Evolutionary conservation across 2,888 invertebrate species (phyloP).

Genomic region (Neria commutata): DNA sequence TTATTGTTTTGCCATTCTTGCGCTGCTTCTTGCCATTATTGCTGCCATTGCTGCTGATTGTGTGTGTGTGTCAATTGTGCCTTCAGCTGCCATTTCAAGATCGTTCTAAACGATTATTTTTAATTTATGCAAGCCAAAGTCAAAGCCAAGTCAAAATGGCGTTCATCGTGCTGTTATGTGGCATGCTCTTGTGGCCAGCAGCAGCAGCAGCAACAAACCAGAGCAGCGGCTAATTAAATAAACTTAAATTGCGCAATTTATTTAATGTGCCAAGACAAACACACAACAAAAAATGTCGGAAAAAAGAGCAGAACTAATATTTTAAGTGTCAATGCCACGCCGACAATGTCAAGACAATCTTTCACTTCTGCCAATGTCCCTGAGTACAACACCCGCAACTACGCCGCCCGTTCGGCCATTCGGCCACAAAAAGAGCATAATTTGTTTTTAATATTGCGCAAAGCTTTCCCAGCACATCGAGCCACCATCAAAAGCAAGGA

Average conservation of each 20-base stretch:
- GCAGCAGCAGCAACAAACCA: background rate
- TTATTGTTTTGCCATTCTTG: background rate
- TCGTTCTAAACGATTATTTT: slow-evolving; percentile 1
- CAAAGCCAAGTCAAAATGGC: too few relatives aligned
- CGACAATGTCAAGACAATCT: too few relatives aligned
- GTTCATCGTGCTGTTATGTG: background rate
- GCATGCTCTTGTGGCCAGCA: background rate
- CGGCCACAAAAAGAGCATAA: background rate
- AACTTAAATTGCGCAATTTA: background rate
- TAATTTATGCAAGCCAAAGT: background rate
- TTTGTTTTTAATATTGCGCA: too few relatives aligned
- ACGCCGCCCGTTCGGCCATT: too few relatives aligned
- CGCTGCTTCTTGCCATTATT: background rate
- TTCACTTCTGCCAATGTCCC: too few relatives aligned
- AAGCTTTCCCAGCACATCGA: too few relatives aligned
- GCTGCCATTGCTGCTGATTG: background rate
- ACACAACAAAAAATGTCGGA: background rate
- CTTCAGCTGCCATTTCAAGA: slow-evolving; percentile 1
- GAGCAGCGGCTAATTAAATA: background rate
- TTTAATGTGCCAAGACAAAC: too few relatives aligned
- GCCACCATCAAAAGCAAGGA: too few relatives aligned
- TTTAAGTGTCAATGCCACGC: background rate
- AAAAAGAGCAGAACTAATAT: background rate
- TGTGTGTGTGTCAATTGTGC: background rate
- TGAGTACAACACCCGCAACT: too few relatives aligned